Percentiles rank a stretch among this genome's conserved stretches.
Conservation (phyloP, 2,113 vertebrate genomes). For the Corapipo altera region DNA sequence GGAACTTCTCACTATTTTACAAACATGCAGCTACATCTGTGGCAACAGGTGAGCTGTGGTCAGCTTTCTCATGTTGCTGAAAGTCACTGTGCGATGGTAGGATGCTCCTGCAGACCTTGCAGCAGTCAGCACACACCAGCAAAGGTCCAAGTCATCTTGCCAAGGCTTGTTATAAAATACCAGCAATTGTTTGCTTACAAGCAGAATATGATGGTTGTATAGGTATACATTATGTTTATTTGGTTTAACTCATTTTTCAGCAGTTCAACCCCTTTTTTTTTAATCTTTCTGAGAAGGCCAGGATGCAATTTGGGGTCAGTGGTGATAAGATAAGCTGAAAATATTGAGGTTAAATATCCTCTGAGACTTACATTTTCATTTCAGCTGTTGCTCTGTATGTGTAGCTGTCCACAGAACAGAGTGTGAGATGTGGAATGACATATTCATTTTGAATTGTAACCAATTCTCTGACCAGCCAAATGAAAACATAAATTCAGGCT, state of each 20-base stretch:
- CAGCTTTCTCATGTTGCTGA: neutral
- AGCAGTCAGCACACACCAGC: neutral
- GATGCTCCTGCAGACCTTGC: neutral
- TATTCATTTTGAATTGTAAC: slow-evolving; percentile 9
- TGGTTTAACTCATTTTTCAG: neutral
- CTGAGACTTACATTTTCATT: slow-evolving; percentile 2
- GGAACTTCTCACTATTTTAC: neutral
- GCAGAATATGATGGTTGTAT: neutral
- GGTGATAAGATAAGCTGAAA: neutral
- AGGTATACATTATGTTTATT: neutral
- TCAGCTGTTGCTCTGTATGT: neutral
- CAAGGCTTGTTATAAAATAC: neutral
- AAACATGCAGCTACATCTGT: neutral
- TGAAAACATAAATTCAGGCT: slow-evolving; percentile 22
- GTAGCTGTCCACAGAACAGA: slow-evolving; percentile 3
- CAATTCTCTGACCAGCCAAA: slow-evolving; percentile 27
- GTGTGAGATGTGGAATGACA: slow-evolving; percentile 23
- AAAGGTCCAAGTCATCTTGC: neutral
- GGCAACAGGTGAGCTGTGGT: neutral
- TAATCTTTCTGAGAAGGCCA: neutral
- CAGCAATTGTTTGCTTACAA: neutral
- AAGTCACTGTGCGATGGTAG: neutral
- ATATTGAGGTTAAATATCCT: neutral
- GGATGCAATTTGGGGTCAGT: neutral
- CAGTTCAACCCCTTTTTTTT: neutral